Evolutionary conservation across 2,888 invertebrate species (phyloP).

Genomic region (Sisyra nigra): DNA sequence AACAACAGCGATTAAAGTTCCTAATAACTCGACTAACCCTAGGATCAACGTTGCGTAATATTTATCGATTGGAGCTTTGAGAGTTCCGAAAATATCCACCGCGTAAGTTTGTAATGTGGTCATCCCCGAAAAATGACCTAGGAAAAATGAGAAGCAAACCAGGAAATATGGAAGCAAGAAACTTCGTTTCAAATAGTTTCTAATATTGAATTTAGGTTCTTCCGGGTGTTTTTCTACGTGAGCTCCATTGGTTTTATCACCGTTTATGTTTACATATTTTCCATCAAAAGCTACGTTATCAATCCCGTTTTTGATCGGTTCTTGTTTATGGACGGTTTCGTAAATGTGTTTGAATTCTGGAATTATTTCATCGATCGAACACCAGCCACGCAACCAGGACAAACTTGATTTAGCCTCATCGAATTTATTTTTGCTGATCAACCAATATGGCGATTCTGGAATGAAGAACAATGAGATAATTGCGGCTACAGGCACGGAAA

Average conservation of each 20-base stretch:
- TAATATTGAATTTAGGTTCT: neutral
- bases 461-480: constrained; percentile 50
- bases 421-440: constrained; percentile 46
- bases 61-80: constrained; percentile 58
- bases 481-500: constrained; percentile 45
- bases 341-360: constrained; percentile 38
- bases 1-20: constrained; percentile 45
- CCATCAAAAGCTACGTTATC: constrained; percentile 15
- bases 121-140: constrained; percentile 61
- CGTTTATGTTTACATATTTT: constrained; percentile 7
- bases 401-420: constrained; percentile 51
- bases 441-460: constrained; percentile 72
- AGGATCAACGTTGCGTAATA: constrained; percentile 59
- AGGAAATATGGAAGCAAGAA: constrained; percentile 53
- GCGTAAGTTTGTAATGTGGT: constrained; percentile 58
- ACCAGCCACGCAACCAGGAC: constrained; percentile 71
- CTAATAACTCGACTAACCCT: constrained; percentile 52
- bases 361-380: constrained; percentile 39
- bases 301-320: constrained; percentile 10
- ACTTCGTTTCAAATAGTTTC: constrained; percentile 26
- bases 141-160: constrained; percentile 49
- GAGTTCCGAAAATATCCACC: constrained; percentile 51
- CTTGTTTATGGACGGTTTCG: constrained; percentile 14
- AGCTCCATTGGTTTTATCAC: constrained; percentile 4
- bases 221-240: constrained; percentile 2